A percentile compares a stretch with the other conserved stretches of the same genome.
Conservation (phyloP, 2,888 invertebrate genomes). For the Clivina fossor region DNA sequence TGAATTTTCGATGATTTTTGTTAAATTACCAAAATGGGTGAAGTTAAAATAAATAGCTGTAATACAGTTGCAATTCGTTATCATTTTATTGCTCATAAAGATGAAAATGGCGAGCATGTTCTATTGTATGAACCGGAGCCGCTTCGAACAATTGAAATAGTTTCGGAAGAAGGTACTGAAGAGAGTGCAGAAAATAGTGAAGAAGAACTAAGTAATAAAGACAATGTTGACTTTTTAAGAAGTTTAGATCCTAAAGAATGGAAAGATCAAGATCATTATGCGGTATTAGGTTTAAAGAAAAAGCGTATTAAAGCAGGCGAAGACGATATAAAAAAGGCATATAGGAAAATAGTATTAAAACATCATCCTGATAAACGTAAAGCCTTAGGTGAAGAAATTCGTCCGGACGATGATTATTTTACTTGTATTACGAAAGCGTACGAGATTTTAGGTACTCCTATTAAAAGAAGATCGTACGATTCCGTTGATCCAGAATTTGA, state of each 20-base stretch:
- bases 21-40: constrained; percentile 45
- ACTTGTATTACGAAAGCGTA: constrained; percentile 98
- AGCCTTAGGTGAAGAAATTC: constrained; percentile 83
- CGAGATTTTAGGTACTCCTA: constrained; percentile 81
- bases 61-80: constrained; percentile 50
- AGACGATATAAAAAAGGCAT: constrained; percentile 91
- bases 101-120: constrained; percentile 45
- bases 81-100: constrained; percentile 47
- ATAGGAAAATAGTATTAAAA: constrained; percentile 84
- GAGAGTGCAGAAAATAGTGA: constrained; percentile 38
- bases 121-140: constrained; percentile 49
- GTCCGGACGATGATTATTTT: constrained; percentile 94
- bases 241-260: constrained; percentile 94
- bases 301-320: constrained; percentile 84
- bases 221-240: constrained; percentile 79
- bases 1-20: constrained; percentile 8
- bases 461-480: constrained; percentile 88
- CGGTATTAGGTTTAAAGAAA: constrained; percentile 86
- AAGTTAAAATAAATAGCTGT: constrained; percentile 47
- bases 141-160: constrained; percentile 46
- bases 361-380: constrained; percentile 99
- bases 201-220: constrained; percentile 53
- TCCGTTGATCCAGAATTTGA: constrained; percentile 96
- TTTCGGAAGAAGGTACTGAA: constrained; percentile 35
- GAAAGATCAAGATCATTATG: constrained; percentile 98